These are phyloP conservation scores for Petrocephalus schoutedeni DNA, from an alignment of 2,797 vertebrate genomes.

Conservation along the genomic window DNA sequence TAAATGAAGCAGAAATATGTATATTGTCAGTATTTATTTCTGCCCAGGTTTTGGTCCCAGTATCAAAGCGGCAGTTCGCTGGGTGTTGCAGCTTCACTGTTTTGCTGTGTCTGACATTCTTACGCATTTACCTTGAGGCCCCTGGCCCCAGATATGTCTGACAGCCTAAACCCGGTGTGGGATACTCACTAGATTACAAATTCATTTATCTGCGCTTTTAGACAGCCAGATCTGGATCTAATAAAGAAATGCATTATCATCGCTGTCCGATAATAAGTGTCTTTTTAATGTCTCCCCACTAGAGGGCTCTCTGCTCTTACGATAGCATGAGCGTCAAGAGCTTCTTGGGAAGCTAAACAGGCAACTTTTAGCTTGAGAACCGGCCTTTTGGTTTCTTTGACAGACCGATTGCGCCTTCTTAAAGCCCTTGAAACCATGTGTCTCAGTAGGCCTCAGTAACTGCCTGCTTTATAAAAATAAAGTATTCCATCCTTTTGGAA, in stretches of 20 bases:
- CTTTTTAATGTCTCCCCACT: constrained; percentile 46
- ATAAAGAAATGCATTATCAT: constrained; percentile 69
- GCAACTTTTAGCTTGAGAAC: neutral
- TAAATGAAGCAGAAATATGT: neutral
- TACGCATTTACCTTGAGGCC: constrained; percentile 67
- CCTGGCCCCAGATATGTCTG: constrained; percentile 68
- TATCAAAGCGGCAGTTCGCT: constrained; percentile 28
- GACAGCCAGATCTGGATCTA: constrained; percentile 77
- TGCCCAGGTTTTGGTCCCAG: neutral
- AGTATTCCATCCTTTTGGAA: neutral
- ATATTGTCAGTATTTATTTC: neutral
- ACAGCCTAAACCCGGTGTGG: constrained; percentile 72
- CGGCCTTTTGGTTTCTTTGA: neutral
- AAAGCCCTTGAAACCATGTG: neutral
- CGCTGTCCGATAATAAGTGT: constrained; percentile 47
- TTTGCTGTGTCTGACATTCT: constrained; percentile 66
- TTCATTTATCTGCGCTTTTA: constrained; percentile 77
- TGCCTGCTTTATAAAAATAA: neutral
- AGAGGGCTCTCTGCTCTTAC: constrained; percentile 65
- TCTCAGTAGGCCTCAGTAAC: neutral
- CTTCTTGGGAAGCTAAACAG: neutral
- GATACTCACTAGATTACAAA: constrained; percentile 75
- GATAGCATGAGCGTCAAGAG: constrained; percentile 32
- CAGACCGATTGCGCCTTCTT: neutral
- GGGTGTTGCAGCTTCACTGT: constrained; percentile 57